Base-by-base conservation (phyloP, 2,113 vertebrate species). In the Hyaena hyaena region DNA sequence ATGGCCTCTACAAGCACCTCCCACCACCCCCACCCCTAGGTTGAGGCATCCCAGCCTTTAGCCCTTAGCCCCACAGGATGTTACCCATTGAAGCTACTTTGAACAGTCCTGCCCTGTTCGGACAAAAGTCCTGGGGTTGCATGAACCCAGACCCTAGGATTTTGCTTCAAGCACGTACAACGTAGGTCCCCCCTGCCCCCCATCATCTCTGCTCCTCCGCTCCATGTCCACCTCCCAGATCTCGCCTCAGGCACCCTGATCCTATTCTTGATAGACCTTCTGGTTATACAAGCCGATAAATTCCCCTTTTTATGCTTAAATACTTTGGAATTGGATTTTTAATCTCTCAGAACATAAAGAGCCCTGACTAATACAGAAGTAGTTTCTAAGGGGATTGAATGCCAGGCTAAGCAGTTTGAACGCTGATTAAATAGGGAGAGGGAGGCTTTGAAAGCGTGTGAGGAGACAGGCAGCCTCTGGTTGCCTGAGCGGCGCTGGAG, bases 301-400 rank as follows among this genome's bases (percentile, higher is more conserved):
- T 28, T 24, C 53, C 23, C 53, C 26, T 61, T 73, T 63, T 61
- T 31, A 31, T 43, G 26, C 53, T 7, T 45, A 24, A 4, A 14
- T 35, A 93, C 65, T 87, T 91, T 79, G 76, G 16, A 53, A 79
- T 33, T 79, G 48, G 4, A 7, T 65, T 90, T 83, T 74, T 83
- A 69, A 87, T 83, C 74, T 80, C 80, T 96, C 48, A 33, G 39
- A 45, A 55, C 23, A 7, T 33, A 61, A 61, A 33, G 24, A 58
- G 58, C 14, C 58, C 58, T 65, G 69, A 28, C 66, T 71, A 66
- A 73, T 7, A 8, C 26, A 77, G 73, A 53, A 28, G 31, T 48
- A 33, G 15, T 33, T 81, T 71, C 12, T 19, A 1, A 55, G 14
- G 14, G 0, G 31, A 1, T 10, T 31, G 77, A 61, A 48, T 10